Evolutionary conservation across 2,797 vertebrate species (phyloP).

Genomic region (Mareca strepera): DNA sequence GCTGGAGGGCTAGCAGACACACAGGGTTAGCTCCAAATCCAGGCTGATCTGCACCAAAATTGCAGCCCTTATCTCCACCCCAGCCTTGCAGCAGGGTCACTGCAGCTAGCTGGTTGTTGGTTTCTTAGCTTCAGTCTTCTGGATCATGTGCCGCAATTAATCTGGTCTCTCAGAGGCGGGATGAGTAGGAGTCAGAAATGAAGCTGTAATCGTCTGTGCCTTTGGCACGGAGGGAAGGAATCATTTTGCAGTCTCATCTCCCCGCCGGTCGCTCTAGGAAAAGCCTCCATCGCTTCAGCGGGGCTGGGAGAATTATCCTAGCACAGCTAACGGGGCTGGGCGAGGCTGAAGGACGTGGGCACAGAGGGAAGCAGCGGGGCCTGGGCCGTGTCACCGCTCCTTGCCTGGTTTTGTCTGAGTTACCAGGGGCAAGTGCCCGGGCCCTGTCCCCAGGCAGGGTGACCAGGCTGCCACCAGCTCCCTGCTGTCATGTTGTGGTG

Average conservation of each 20-base stretch:
- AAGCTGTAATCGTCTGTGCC: slow-evolving; percentile 39
- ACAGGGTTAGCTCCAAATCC: rapidly evolving
- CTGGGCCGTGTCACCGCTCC: background rate
- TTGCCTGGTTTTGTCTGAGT: background rate
- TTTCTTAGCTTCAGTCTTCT: slow-evolving; percentile 20
- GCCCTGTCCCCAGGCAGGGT: background rate
- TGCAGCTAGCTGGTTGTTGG: background rate
- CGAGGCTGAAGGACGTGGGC: background rate
- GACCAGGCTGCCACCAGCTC: background rate
- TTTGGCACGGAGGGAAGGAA: background rate
- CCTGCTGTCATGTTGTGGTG: too few relatives aligned
- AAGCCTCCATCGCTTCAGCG: background rate
- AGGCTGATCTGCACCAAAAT: background rate
- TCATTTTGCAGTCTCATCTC: slow-evolving; percentile 18
- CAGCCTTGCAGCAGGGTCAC: background rate
- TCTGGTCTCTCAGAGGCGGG: slow-evolving; percentile 2
- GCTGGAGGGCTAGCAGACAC: background rate
- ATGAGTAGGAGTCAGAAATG: slow-evolving; percentile 52
- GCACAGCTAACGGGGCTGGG: rapidly evolving
- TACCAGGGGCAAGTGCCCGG: too few relatives aligned
- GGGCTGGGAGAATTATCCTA: background rate
- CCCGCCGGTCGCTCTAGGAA: background rate
- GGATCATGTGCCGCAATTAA: slow-evolving; percentile 20
- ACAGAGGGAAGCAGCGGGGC: background rate
- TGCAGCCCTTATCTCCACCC: background rate